Evolutionary conservation across 2,888 invertebrate genomes (phyloP).

Genomic region (Cetonia aurata): DNA sequence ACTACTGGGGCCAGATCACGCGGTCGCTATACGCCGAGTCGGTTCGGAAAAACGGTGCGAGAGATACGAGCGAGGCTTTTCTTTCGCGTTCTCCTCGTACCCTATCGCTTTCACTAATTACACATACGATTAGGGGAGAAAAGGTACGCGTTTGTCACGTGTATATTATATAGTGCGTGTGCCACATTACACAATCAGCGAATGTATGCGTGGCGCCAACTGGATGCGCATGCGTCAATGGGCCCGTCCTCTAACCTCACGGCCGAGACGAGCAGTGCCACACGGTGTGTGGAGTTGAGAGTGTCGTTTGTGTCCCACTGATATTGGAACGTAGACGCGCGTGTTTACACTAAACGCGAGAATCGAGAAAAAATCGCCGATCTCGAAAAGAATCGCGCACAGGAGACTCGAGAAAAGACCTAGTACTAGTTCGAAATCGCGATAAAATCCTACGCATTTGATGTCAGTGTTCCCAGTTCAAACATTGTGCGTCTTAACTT

Average conservation of each 20-base stretch:
- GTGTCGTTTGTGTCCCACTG: constrained; percentile 9
- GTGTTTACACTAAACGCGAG: constrained; percentile 20
- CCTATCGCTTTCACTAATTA: constrained; percentile 27
- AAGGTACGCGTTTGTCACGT: constrained; percentile 43
- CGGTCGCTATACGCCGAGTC: constrained; percentile 25
- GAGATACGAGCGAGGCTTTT: constrained; percentile 10
- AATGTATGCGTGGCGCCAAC: constrained; percentile 64
- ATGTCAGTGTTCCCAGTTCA: constrained; percentile 37
- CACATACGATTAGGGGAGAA: constrained; percentile 19
- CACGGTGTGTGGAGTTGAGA: constrained; percentile 54
- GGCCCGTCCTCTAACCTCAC: constrained; percentile 60
- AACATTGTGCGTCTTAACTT: constrained; percentile 53
- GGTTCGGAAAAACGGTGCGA: constrained; percentile 18
- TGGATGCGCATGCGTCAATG: constrained; percentile 60
- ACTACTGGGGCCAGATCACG: constrained; percentile 20
- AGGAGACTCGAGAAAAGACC: constrained; percentile 19
- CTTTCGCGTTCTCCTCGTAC: constrained; percentile 11
- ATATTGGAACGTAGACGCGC: constrained; percentile 18
- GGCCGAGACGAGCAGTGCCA: constrained; percentile 50
- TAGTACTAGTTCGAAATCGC: constrained; percentile 8
- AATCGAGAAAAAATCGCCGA: constrained; percentile 21
- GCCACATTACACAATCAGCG: constrained; percentile 62
- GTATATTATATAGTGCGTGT: constrained; percentile 60
- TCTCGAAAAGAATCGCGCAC: neutral
- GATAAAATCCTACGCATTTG: neutral